phyloP scores from a whole-genome alignment of 2,888 invertebrate species.

The Plemyria rubiginata region DNA sequence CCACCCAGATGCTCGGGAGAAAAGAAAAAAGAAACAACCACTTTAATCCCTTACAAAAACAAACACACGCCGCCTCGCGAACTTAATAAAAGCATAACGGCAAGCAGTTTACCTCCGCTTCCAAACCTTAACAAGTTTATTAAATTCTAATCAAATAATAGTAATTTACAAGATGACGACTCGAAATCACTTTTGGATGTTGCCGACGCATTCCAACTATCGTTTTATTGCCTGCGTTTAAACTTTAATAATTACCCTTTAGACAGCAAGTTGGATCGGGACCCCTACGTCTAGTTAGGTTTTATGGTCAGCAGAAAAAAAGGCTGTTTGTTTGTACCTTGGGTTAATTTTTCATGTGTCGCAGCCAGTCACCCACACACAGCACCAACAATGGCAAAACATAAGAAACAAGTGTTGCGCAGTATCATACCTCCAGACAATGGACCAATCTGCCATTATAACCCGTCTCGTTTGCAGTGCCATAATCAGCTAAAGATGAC shows the following conservation, averaged over 20 bases:
- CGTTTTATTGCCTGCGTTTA: constrained; percentile 74
- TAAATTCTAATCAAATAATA: constrained; percentile 83
- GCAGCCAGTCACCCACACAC: constrained; percentile 65
- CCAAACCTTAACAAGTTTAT: constrained; percentile 84
- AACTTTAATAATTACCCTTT: constrained; percentile 72
- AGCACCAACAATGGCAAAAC: constrained; percentile 57
- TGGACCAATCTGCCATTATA: constrained; percentile 64
- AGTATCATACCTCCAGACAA: constrained; percentile 73
- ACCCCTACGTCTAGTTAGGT: constrained; percentile 18
- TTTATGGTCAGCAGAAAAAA: constrained; percentile 24
- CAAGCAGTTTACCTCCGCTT: constrained; percentile 78
- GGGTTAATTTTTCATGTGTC: constrained; percentile 43
- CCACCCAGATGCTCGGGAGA: constrained; percentile 75
- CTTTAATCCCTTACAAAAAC: constrained; percentile 77
- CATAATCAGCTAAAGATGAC: constrained; percentile 58
- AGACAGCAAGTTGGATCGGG: constrained; percentile 46
- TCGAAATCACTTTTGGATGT: constrained; percentile 75
- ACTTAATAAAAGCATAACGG: constrained; percentile 80
- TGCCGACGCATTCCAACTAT: constrained; percentile 76
- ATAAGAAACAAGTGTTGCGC: constrained; percentile 65
- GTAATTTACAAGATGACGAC: constrained; percentile 81
- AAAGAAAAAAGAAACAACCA: constrained; percentile 63
- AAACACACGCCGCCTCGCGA: constrained; percentile 79
- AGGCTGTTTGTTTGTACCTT: constrained; percentile 19
- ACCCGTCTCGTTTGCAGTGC: constrained; percentile 54